phyloP scores from a whole-genome alignment of 2,113 vertebrate species.

The Monopterus albus region DNA sequence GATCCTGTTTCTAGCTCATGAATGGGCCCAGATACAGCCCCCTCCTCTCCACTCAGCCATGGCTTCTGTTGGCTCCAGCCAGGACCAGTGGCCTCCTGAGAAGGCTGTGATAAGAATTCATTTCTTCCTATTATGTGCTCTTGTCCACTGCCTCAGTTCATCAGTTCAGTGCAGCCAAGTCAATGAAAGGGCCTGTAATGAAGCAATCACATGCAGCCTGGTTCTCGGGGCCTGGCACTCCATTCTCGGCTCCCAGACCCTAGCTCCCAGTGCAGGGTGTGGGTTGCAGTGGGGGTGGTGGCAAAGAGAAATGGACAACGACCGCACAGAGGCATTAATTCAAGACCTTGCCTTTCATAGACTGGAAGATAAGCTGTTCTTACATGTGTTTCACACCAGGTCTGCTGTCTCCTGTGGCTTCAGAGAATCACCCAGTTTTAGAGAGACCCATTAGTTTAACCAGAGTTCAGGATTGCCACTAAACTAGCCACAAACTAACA shows the following conservation, averaged over 20 bases:
- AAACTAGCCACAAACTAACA: constrained; percentile 40
- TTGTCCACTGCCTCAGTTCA: constrained; percentile 93
- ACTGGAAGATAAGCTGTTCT: constrained; percentile 75
- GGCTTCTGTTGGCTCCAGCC: constrained; percentile 71
- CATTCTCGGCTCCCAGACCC: constrained; percentile 71
- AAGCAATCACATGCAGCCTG: constrained; percentile 88
- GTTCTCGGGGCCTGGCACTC: constrained; percentile 76
- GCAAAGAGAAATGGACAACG: constrained; percentile 53
- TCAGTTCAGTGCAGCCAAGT: constrained; percentile 87
- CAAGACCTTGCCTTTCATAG: constrained; percentile 75
- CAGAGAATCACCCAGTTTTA: constrained; percentile 55
- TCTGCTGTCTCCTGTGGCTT: constrained; percentile 55
- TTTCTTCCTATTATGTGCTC: constrained; percentile 91
- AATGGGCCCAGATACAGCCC: constrained; percentile 50
- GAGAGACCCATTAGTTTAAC: constrained; percentile 55
- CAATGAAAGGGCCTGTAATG: constrained; percentile 91
- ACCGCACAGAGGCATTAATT: constrained; percentile 76
- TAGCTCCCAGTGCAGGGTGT: constrained; percentile 67
- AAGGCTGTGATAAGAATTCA: constrained; percentile 91
- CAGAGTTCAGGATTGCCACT: constrained; percentile 28
- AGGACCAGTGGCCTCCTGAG: constrained; percentile 80
- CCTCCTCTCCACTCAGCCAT: constrained; percentile 55
- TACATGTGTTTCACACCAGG: constrained; percentile 70
- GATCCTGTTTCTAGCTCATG: constrained; percentile 49
- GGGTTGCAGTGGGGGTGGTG: constrained; percentile 37